phyloP scores from a whole-genome alignment of 2,888 invertebrate genomes.

The Brachyptera risi region DNA sequence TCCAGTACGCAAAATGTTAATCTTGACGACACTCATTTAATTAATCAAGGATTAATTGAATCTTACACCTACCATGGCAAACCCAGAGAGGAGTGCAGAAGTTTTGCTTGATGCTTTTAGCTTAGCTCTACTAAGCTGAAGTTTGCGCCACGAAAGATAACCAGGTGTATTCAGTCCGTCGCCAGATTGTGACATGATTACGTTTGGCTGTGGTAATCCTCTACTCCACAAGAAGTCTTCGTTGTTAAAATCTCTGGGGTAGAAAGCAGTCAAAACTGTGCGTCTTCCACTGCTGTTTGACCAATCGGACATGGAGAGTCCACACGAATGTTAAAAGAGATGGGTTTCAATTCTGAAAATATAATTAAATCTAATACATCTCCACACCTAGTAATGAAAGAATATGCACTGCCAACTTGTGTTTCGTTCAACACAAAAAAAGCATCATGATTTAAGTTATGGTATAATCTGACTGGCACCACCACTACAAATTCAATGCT shows the following conservation, averaged over 20 bases:
- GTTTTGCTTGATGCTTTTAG: constrained; percentile 97
- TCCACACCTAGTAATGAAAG: too few relatives aligned
- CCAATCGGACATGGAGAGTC: constrained; percentile 36
- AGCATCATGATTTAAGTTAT: too few relatives aligned
- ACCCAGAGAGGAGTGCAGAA: constrained; percentile 92
- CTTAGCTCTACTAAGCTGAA: constrained; percentile 94
- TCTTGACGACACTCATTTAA: neutral
- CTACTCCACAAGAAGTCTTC: constrained; percentile 17
- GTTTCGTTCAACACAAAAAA: too few relatives aligned
- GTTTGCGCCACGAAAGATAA: constrained; percentile 83
- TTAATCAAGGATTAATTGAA: neutral
- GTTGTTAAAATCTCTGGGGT: neutral
- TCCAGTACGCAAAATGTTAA: neutral
- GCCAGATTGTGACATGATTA: constrained; percentile 64
- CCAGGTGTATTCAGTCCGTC: constrained; percentile 77
- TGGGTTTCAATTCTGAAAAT: neutral
- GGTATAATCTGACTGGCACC: too few relatives aligned
- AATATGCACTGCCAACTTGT: too few relatives aligned
- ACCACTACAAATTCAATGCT: too few relatives aligned
- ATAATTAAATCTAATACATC: too few relatives aligned
- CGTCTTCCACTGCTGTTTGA: constrained; percentile 33
- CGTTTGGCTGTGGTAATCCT: neutral
- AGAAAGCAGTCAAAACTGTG: constrained; percentile 24
- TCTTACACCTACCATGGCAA: constrained; percentile 86
- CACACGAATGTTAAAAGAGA: neutral